Conservation (phyloP, 2,113 vertebrate species). For the Hiodon tergisus region DNA sequence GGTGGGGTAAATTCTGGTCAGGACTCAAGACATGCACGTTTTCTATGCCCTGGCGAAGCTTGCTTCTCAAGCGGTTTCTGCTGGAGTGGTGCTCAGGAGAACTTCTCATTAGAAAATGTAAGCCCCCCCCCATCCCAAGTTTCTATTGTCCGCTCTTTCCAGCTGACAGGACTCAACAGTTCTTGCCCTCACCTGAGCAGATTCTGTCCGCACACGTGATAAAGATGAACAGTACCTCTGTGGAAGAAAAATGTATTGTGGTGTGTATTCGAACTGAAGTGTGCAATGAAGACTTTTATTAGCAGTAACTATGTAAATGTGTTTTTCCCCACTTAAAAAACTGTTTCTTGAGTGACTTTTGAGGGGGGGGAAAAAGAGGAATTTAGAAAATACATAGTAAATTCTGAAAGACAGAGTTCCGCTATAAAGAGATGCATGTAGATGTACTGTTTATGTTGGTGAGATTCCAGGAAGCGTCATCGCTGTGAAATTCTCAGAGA, state of each 20-base stretch:
- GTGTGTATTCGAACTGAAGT: background rate
- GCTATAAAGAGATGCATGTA: too few species aligned
- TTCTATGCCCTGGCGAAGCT: background rate
- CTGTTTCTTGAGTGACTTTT: background rate
- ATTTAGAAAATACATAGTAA: background rate
- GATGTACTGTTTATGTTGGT: background rate
- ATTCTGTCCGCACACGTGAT: background rate
- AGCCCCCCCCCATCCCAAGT: background rate
- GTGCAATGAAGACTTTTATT: background rate
- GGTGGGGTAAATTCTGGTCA: background rate
- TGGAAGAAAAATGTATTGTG: too few species aligned
- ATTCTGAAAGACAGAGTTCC: too few species aligned
- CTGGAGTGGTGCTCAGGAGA: background rate
- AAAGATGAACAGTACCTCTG: too few species aligned
- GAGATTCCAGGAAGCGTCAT: slow-evolving; percentile 1
- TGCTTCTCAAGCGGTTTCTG: background rate
- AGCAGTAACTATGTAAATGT: background rate
- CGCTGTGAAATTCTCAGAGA: background rate
- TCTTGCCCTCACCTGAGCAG: background rate
- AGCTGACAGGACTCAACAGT: background rate
- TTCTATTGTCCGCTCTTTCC: background rate
- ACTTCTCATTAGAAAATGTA: background rate
- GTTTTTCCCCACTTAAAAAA: background rate
- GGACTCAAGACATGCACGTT: background rate
- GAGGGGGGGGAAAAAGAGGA: background rate